phyloP scores from a whole-genome alignment of 2,797 vertebrate species.

The Cossypha niveicapilla region DNA sequence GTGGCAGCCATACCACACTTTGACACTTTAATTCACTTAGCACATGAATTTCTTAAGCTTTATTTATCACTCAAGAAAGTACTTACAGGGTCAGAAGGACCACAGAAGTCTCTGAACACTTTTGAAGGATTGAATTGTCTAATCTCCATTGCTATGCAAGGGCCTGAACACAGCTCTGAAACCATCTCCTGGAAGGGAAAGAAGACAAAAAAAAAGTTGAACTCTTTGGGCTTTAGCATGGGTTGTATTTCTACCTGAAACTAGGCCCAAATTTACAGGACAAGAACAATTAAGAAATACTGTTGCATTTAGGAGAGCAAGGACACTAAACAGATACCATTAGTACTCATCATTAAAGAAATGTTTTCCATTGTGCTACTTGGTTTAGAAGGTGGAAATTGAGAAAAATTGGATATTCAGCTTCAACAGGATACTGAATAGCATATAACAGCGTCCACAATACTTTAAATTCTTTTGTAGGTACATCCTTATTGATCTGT shows the following conservation, averaged over 20 bases:
- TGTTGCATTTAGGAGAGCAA: not conserved
- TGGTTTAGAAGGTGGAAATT: not conserved
- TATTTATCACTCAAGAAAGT: not conserved
- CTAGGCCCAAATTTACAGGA: not conserved
- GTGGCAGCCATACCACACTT: not conserved
- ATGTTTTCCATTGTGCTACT: not conserved
- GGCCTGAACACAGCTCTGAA: constrained; percentile 87
- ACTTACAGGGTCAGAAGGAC: constrained; percentile 94
- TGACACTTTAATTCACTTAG: not conserved
- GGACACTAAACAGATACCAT: not conserved
- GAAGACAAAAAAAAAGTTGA: not conserved
- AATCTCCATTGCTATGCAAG: constrained; percentile 90
- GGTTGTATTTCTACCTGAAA: not conserved
- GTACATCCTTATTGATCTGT: not conserved
- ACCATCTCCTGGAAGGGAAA: constrained; percentile 83
- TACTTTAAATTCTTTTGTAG: not conserved
- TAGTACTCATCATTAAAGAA: not conserved
- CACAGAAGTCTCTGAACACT: constrained; percentile 90
- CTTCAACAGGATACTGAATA: not conserved
- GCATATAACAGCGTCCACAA: not conserved
- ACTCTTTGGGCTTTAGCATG: not conserved
- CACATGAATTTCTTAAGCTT: not conserved
- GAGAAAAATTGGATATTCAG: not conserved
- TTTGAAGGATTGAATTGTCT: constrained; percentile 74
- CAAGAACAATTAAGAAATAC: not conserved